These are phyloP conservation scores for Boleophthalmus pectinirostris DNA, from an alignment of 2,113 vertebrate genomes.

Conservation along the genomic window DNA sequence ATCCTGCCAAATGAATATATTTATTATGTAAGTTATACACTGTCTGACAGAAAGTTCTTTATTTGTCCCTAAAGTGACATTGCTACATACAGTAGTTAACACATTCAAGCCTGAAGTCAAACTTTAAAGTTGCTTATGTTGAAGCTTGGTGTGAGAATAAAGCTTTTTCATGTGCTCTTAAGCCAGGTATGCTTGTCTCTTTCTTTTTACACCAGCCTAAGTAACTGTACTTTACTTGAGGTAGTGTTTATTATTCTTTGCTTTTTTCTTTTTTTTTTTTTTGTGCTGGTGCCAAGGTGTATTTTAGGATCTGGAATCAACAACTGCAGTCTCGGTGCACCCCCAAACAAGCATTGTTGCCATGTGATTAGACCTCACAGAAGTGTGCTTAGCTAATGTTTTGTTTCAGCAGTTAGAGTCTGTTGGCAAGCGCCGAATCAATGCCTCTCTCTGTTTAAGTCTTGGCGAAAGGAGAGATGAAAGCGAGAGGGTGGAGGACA, in stretches of 20 bases:
- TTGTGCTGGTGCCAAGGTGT: slow-evolving; percentile 38
- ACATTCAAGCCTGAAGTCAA: slow-evolving; percentile 78
- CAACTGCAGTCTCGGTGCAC: slow-evolving; percentile 24
- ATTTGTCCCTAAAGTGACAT: slow-evolving; percentile 77
- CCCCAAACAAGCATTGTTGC: slow-evolving; percentile 60
- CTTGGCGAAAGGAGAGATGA: slow-evolving; percentile 31
- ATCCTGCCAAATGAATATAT: slow-evolving; percentile 77
- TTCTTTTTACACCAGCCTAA: neutral
- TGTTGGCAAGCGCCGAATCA: slow-evolving; percentile 46
- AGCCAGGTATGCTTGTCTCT: slow-evolving; percentile 1
- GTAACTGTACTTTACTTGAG: too few species aligned
- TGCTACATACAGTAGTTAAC: slow-evolving; percentile 77
- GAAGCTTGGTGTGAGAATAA: slow-evolving; percentile 88
- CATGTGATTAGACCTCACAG: slow-evolving; percentile 44
- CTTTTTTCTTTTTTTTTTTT: neutral
- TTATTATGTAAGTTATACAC: slow-evolving; percentile 76
- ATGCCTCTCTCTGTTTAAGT: slow-evolving; percentile 56
- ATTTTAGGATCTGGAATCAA: slow-evolving; percentile 27
- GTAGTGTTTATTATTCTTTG: too few species aligned
- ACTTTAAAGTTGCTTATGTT: slow-evolving; percentile 83
- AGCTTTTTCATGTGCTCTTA: slow-evolving; percentile 74
- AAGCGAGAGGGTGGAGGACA: slow-evolving; percentile 34
- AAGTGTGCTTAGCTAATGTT: slow-evolving; percentile 47
- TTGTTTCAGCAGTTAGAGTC: slow-evolving; percentile 25
- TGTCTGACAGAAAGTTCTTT: slow-evolving; percentile 74